These are phyloP conservation scores for Galeopterus variegatus DNA, from an alignment of 2,113 vertebrate species.

Conservation along the genomic window DNA sequence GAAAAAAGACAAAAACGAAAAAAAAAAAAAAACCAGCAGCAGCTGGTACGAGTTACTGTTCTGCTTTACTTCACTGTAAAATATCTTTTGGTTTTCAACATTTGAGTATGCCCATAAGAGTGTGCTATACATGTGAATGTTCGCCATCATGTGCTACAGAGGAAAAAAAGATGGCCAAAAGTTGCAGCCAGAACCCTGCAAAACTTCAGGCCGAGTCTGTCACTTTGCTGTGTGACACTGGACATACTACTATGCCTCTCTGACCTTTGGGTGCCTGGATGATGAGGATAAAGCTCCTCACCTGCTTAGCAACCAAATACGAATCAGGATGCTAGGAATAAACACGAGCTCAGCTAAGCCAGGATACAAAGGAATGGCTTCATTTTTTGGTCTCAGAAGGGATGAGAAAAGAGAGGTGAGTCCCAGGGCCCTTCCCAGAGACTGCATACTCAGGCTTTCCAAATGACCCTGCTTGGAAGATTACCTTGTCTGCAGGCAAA, in stretches of 20 bases:
- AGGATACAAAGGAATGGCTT: background rate
- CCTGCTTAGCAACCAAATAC: background rate
- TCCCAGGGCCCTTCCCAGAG: background rate
- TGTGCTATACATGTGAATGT: too few species aligned
- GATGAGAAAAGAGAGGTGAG: background rate
- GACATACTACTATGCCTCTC: background rate
- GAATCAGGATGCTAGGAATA: background rate
- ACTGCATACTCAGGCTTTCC: background rate
- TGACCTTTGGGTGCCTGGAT: background rate
- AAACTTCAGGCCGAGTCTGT: background rate
- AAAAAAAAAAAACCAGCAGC: too few species aligned
- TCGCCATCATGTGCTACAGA: background rate
- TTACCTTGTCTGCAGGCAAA: background rate
- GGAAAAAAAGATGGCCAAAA: background rate
- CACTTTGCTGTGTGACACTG: background rate
- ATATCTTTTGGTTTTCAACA: background rate
- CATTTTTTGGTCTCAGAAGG: background rate
- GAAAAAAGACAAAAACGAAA: too few species aligned
- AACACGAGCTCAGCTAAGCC: background rate
- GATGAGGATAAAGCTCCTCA: background rate
- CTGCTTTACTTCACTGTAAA: background rate
- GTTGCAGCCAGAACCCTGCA: background rate
- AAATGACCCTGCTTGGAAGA: background rate
- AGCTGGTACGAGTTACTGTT: background rate
- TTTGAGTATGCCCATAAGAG: background rate